Conservation (phyloP, 1,140 invertebrate species). For the Orussus abietinus region DNA sequence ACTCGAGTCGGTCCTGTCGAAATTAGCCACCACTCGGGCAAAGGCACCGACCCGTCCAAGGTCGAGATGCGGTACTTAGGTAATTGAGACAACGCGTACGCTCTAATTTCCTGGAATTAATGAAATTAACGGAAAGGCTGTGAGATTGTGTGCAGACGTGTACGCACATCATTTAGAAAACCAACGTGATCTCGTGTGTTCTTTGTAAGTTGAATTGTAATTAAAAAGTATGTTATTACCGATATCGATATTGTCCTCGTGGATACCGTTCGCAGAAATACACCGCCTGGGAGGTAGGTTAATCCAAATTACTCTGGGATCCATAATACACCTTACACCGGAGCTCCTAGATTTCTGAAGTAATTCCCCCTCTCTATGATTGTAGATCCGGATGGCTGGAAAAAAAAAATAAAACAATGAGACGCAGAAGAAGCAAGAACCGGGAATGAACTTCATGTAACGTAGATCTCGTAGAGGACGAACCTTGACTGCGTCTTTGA, state of each 20-base stretch:
- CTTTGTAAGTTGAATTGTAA: too few species aligned
- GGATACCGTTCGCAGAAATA: too few species aligned
- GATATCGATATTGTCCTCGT: too few species aligned
- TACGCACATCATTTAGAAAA: neutral
- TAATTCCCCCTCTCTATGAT: constrained; percentile 7
- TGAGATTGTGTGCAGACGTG: neutral
- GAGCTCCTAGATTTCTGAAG: constrained; percentile 2
- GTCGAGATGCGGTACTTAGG: constrained; percentile 14
- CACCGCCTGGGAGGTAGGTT: constrained; percentile 4
- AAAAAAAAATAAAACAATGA: neutral
- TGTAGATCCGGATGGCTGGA: constrained; percentile 1
- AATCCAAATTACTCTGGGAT: neutral
- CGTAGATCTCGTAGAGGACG: neutral
- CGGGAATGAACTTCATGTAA: too few species aligned
- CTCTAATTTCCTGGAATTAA: neutral
- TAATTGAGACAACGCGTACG: constrained; percentile 8
- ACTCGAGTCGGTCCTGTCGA: constrained; percentile 21
- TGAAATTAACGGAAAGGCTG: neutral
- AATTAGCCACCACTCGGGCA: constrained; percentile 18
- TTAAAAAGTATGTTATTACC: too few species aligned
- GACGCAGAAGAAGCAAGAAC: too few species aligned
- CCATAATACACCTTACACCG: constrained; percentile 1
- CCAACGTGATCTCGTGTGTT: neutral
- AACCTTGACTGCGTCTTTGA: constrained; percentile 13
- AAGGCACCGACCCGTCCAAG: too few species aligned